Evolutionary conservation across 1,140 invertebrate species (phyloP).

Genomic region (Heliconius hermathena): DNA sequence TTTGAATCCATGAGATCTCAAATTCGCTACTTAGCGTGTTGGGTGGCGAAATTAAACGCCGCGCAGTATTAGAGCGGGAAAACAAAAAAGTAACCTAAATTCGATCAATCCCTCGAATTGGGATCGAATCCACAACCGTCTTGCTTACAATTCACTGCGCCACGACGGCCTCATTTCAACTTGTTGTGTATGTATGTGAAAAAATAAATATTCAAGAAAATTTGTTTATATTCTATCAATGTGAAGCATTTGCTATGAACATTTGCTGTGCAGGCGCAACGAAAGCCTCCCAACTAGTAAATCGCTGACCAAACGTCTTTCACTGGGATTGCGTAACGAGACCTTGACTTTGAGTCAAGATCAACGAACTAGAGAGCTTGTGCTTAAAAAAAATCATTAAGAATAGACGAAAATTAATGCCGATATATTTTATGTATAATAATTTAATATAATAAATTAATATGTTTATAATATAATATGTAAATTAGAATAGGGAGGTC

Average conservation of each 20-base stretch:
- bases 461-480: constrained; percentile 15
- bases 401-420: constrained; percentile 12
- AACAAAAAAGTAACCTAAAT: no score
- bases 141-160: no score
- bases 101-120: no score
- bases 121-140: no score
- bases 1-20: no score
- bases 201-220: neutral
- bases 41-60: no score
- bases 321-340: constrained; percentile 29
- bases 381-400: constrained; percentile 13
- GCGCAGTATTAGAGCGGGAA: no score
- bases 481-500: constrained; percentile 13
- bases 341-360: constrained; percentile 37
- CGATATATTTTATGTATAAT: neutral
- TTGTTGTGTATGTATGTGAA: no score
- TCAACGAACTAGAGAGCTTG: constrained; percentile 24
- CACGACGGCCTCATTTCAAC: no score
- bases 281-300: constrained; percentile 2
- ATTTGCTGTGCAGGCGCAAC: neutral
- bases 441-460: constrained; percentile 10
- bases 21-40: no score
- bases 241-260: neutral
- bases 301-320: constrained; percentile 20
- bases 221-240: neutral